Base-by-base conservation (phyloP, 2,888 invertebrate species). In the Drosophila kanekoi region DNA sequence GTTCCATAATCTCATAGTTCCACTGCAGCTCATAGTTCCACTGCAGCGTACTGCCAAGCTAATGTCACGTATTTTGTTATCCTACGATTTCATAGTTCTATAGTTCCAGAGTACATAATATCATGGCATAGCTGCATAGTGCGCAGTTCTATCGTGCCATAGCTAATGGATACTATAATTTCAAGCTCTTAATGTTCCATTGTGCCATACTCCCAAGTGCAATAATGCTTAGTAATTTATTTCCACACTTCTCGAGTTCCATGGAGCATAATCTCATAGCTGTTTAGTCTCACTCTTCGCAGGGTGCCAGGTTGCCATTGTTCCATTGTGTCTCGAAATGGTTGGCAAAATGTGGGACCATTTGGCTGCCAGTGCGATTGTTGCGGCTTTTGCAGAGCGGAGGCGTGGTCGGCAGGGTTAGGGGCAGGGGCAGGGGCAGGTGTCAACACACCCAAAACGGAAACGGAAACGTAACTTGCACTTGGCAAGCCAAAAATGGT, bases 381-480 rank as follows among this genome's bases (percentile, higher is more conserved):
- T 28, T 56, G 60, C 38, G 54, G 69, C 14, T 54, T 16, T 35
- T 11, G 14, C 4, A 18, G n/a, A 13, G 13, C 23, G 4, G 14
- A 5, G 4, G 20, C 32, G 16, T 3, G n/a, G 2, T 6, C 13
- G 16, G 9, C 11, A 1, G 6, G 4, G 3, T 4, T 1, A 4
- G 41, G 13, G 13, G 40, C 14, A 48, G 10, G 18, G 14, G 37
- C 10, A 28, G 51, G 23, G 23, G 59, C 61, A 74, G 65, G 76
- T 79, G 76, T 77, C 64, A 76, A 8, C 28, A 28, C 28, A 8
- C 28, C 28, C 28, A 76, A 71, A 72, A 20, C 79, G 79, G 77
- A 77, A 77, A 57, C 77, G 77, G 79, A 79, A 67, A 49, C 40
- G 60, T 60, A 48, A 44, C 57, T 71, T 76, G 65, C 70, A 74